phyloP scores from a whole-genome alignment of 1,140 invertebrate genomes.

The Gryon sp. region DNA sequence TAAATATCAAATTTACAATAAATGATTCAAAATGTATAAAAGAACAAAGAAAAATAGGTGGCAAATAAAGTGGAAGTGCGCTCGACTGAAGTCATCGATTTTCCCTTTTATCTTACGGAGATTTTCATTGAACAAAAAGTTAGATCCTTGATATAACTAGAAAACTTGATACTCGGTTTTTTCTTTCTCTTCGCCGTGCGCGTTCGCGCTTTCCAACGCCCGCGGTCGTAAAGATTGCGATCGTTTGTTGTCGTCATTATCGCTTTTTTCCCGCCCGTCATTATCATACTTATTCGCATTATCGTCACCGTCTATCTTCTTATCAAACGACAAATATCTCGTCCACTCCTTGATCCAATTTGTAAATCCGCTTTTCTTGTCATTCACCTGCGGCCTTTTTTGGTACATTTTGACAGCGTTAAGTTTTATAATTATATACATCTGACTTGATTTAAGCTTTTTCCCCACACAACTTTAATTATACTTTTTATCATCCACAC shows the following conservation, averaged over 20 bases:
- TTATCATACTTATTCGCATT: conserved; percentile 53
- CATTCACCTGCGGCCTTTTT: conserved; percentile 13
- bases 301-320: conserved; percentile 46
- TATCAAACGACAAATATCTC: conserved; percentile 44
- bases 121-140: conserved; percentile 30
- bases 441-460: no score
- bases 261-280: conserved; percentile 39
- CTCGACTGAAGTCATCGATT: conserved; percentile 7
- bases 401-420: neutral
- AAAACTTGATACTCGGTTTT: conserved; percentile 16
- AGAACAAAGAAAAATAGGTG: neutral
- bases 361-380: conserved; percentile 43
- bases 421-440: no score
- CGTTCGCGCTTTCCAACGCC: conserved; percentile 32
- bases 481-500: no score
- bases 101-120: conserved; percentile 9
- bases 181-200: neutral
- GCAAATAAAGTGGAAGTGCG: neutral
- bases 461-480: no score
- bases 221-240: conserved; percentile 36
- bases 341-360: conserved; percentile 57
- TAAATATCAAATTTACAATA: no score
- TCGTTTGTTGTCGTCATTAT: conserved; percentile 41
- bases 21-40: no score
- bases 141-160: conserved; percentile 38